Evolutionary conservation across 2,888 invertebrate species (phyloP).

Genomic region (Thecophora atra): DNA sequence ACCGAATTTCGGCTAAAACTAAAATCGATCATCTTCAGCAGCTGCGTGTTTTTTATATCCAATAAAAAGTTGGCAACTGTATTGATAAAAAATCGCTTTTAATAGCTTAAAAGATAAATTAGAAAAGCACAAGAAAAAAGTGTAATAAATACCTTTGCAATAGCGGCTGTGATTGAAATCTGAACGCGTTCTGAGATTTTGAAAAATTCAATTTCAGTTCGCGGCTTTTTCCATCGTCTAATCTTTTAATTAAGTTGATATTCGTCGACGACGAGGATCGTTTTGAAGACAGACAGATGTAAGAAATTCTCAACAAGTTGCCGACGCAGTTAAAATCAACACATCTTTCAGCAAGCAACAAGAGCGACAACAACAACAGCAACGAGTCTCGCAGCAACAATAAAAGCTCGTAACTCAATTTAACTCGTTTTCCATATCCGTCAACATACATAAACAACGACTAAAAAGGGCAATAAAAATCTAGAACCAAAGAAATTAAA

Average conservation of each 20-base stretch:
- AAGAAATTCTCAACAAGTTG: not conserved
- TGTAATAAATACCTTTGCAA: no score
- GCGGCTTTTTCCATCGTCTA: not conserved
- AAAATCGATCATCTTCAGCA: not conserved
- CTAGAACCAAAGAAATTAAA: not conserved
- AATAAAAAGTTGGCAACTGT: no score
- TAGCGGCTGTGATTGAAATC: no score
- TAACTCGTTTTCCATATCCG: slow-evolving; percentile 27
- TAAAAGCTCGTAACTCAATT: slow-evolving; percentile 23
- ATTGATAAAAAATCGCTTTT: no score
- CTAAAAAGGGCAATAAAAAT: slow-evolving; percentile 15
- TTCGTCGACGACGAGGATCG: not conserved
- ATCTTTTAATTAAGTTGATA: slow-evolving; percentile 31
- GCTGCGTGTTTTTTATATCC: no score
- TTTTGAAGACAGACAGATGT: not conserved
- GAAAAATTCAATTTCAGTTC: no score
- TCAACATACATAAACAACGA: slow-evolving; percentile 12
- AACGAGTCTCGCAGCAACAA: slow-evolving; percentile 5
- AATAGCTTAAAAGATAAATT: no score
- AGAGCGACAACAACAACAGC: not conserved
- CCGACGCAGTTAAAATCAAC: not conserved
- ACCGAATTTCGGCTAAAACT: not conserved
- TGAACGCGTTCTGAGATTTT: no score
- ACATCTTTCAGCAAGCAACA: no score
- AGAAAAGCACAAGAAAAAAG: no score